Evolutionary conservation across 1,140 invertebrate genomes (phyloP).

Genomic region (Kradibia gibbosae): DNA sequence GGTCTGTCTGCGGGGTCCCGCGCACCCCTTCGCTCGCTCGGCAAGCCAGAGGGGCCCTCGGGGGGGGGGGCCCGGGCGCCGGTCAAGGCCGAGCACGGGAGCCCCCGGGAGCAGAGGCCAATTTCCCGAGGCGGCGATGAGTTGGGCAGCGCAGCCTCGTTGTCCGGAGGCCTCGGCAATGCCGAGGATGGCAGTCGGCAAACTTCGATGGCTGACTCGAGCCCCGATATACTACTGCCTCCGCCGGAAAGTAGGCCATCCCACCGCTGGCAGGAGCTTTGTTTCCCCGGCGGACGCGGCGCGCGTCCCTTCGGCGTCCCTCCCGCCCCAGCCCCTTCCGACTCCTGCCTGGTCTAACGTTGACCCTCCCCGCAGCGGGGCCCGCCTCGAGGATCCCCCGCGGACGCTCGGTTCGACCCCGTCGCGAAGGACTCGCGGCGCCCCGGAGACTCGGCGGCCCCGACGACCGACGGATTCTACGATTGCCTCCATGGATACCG

Average conservation of each 20-base stretch:
- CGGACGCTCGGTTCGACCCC: background rate
- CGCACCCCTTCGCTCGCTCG: background rate
- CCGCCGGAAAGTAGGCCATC: constrained; percentile 43
- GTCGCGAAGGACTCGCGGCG: no score
- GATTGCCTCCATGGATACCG: no score
- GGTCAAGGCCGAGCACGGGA: background rate
- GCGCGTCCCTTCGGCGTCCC: background rate
- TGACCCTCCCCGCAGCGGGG: background rate
- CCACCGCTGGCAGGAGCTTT: constrained; percentile 21
- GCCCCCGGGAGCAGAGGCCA: background rate
- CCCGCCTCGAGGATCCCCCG: background rate
- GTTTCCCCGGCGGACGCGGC: constrained; percentile 1
- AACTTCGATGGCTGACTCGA: constrained; percentile 49
- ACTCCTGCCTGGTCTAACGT: background rate
- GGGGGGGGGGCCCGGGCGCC: background rate
- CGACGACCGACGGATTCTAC: no score
- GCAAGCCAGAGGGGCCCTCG: background rate
- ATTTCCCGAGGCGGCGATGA: background rate
- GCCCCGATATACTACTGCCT: constrained; percentile 48
- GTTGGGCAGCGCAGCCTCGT: background rate
- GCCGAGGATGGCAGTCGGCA: no score
- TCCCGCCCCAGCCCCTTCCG: background rate
- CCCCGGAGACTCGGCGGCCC: no score
- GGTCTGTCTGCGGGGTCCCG: background rate
- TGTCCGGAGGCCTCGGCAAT: background rate